Percentiles rank a stretch among this genome's conserved stretches.
phyloP scores from a whole-genome alignment of 2,113 vertebrate genomes.

The Ginglymostoma cirratum region DNA sequence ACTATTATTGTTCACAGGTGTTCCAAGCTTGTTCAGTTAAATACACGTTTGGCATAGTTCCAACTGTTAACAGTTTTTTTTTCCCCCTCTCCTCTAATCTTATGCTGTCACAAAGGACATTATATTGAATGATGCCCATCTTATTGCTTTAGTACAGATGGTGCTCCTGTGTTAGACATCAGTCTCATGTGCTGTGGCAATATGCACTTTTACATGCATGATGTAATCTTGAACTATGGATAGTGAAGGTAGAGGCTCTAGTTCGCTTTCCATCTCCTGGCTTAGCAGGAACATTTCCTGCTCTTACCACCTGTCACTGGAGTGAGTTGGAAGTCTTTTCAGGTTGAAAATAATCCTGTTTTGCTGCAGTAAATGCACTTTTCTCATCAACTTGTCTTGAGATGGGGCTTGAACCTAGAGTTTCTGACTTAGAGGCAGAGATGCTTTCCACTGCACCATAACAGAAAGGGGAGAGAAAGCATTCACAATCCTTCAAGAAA shows the following conservation, averaged over 20 bases:
- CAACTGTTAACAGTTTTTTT: constrained; percentile 1
- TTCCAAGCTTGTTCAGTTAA: neutral
- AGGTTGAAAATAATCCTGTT: neutral
- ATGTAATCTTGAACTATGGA: neutral
- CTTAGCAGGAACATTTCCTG: neutral
- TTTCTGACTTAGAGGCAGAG: neutral
- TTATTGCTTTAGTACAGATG: neutral
- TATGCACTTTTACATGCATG: neutral
- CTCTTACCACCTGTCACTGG: neutral
- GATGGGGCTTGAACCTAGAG: neutral
- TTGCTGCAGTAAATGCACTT: neutral
- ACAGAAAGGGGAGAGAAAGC: neutral
- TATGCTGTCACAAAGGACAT: neutral
- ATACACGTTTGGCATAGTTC: neutral
- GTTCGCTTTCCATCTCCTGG: neutral
- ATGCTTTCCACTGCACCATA: neutral
- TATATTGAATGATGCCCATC: neutral
- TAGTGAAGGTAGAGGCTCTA: neutral
- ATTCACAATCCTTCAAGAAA: no score
- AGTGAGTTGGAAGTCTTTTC: neutral
- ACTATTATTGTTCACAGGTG: neutral
- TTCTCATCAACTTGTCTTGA: neutral
- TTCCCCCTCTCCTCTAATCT: neutral
- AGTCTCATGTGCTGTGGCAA: neutral
- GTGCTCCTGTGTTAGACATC: neutral